Percentiles rank a stretch among this genome's conserved stretches.
These are phyloP conservation scores for Prionchulus punctatus DNA, from an alignment of 2,888 invertebrate species.

Conservation along the genomic window DNA sequence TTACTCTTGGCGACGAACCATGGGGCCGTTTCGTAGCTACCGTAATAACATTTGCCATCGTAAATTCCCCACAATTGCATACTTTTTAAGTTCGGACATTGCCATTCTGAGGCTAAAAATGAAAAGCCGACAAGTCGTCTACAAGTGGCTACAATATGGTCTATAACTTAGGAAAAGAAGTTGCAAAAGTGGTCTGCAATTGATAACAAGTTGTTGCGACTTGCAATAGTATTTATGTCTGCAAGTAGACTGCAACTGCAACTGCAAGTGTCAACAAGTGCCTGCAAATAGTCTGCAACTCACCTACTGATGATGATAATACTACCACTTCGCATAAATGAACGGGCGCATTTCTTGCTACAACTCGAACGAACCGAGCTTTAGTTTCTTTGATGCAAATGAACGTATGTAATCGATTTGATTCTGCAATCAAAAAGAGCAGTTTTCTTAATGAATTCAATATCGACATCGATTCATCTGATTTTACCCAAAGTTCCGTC, in stretches of 20 bases:
- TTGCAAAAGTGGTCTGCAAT: no score
- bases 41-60: constrained; percentile 7
- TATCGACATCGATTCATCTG: neutral
- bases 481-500: neutral
- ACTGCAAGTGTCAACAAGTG: neutral
- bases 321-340: constrained; percentile 12
- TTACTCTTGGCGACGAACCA: constrained; percentile 6
- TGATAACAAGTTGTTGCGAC: neutral
- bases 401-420: constrained; percentile 11
- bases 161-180: neutral
- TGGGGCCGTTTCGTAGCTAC: constrained; percentile 4
- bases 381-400: constrained; percentile 2
- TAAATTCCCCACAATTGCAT: constrained; percentile 6
- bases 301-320: constrained; percentile 8
- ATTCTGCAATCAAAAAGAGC: neutral
- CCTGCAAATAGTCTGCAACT: neutral
- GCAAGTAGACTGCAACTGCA: neutral
- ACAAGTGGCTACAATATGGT: neutral
- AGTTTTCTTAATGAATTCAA: neutral
- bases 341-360: neutral
- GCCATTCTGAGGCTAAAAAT: constrained; percentile 11
- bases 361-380: constrained; percentile 8
- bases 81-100: constrained; percentile 1
- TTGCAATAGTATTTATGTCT: neutral
- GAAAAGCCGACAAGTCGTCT: neutral